Evolutionary conservation across 2,888 invertebrate species (phyloP).

Genomic region (Epistrophella euchroma): DNA sequence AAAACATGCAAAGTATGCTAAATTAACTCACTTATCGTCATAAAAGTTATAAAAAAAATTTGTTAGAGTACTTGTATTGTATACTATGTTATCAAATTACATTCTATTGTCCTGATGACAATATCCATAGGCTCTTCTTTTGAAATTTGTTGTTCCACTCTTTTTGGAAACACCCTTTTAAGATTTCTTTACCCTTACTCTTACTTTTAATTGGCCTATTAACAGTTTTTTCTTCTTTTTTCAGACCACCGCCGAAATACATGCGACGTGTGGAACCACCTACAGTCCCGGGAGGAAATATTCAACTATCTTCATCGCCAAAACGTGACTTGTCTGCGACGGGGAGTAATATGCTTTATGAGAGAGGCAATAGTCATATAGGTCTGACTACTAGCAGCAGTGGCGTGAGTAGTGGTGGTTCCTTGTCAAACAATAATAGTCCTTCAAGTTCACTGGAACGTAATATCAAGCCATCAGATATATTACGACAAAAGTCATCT

Average conservation of each 20-base stretch:
- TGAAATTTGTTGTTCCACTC: too few relatives aligned
- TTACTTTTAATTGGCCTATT: background rate
- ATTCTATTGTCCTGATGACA: background rate
- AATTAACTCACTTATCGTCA: too few relatives aligned
- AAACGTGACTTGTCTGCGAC: constrained; percentile 81
- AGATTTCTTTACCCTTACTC: background rate
- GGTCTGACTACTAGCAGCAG: constrained; percentile 45
- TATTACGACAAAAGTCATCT: constrained; percentile 83
- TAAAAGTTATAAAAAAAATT: too few relatives aligned
- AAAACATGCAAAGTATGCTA: background rate
- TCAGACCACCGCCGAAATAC: constrained; percentile 87
- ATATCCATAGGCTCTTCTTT: too few relatives aligned
- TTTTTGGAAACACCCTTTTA: background rate
- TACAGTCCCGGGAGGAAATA: constrained; percentile 81
- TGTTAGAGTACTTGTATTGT: too few relatives aligned
- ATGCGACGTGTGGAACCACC: constrained; percentile 87
- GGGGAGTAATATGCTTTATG: constrained; percentile 80
- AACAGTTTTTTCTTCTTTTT: constrained; percentile 36
- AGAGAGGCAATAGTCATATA: constrained; percentile 54
- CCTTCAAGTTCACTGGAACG: constrained; percentile 83
- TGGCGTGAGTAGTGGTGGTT: constrained; percentile 77
- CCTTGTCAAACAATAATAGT: constrained; percentile 80
- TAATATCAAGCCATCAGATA: constrained; percentile 84
- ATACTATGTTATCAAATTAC: background rate
- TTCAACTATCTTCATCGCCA: constrained; percentile 81